phyloP scores from a whole-genome alignment of 2,113 vertebrate species.

The Vimba vimba region DNA sequence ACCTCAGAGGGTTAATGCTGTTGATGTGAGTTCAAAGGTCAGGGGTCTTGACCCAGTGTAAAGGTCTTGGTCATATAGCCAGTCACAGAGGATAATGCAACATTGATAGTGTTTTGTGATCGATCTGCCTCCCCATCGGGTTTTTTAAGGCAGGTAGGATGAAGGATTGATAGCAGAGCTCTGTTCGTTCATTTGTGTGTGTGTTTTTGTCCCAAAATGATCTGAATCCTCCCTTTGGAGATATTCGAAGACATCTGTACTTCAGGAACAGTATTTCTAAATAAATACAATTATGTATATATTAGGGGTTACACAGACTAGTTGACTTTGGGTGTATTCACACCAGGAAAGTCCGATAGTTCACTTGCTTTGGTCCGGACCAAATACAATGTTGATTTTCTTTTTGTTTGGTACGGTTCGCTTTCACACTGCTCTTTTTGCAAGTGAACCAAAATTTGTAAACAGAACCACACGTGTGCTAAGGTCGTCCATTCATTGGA shows the following conservation, averaged over 20 bases:
- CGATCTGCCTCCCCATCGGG: conserved; percentile 79
- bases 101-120: conserved; percentile 95
- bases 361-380: too few relatives aligned
- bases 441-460: too few relatives aligned
- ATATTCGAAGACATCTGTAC: background rate
- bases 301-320: too few relatives aligned
- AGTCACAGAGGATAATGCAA: conserved; percentile 95
- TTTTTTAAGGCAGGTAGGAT: conserved; percentile 84
- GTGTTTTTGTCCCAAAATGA: background rate
- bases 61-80: conserved; percentile 82
- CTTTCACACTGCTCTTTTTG: too few relatives aligned
- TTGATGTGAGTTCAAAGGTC: conserved; percentile 88
- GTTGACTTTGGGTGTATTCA: too few relatives aligned
- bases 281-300: background rate
- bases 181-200: background rate
- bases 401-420: too few relatives aligned
- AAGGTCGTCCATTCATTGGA: too few relatives aligned
- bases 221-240: background rate
- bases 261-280: background rate
- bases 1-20: too few relatives aligned
- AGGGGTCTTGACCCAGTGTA: conserved; percentile 93
- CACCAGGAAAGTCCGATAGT: too few relatives aligned
- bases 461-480: too few relatives aligned
- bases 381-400: too few relatives aligned
- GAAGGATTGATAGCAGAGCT: conserved; percentile 86